Conservation (phyloP, 1,140 invertebrate species). For the Drosophila pachea region DNA sequence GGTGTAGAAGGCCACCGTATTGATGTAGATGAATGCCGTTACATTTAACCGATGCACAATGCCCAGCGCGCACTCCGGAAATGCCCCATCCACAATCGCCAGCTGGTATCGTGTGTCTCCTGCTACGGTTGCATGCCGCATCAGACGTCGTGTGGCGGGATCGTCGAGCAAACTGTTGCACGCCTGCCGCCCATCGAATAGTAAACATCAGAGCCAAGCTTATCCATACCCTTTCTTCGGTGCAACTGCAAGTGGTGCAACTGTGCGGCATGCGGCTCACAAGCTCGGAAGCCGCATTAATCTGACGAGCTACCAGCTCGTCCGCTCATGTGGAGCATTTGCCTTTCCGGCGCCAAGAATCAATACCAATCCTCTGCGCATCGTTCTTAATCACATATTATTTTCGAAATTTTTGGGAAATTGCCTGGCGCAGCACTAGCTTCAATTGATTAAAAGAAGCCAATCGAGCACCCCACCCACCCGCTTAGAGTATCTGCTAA, state of each 20-base stretch:
- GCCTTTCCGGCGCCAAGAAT: too few relatives aligned
- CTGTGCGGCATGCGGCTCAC: too few relatives aligned
- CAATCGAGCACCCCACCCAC: neutral
- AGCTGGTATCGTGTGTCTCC: slow-evolving; percentile 81
- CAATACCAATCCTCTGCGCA: too few relatives aligned
- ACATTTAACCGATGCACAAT: slow-evolving; percentile 84
- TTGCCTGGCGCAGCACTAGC: too few relatives aligned
- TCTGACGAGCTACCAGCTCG: too few relatives aligned
- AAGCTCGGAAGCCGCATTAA: too few relatives aligned
- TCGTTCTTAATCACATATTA: too few relatives aligned
- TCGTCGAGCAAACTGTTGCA: slow-evolving; percentile 68
- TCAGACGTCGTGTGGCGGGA: slow-evolving; percentile 31
- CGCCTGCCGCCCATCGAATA: slow-evolving; percentile 48
- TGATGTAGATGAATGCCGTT: slow-evolving; percentile 85
- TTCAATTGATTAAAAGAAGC: neutral
- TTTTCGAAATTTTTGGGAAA: too few relatives aligned
- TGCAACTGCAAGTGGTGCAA: neutral
- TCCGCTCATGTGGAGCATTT: too few relatives aligned
- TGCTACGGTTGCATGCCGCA: slow-evolving; percentile 6
- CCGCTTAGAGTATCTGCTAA: neutral
- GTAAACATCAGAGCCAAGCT: slow-evolving; percentile 41
- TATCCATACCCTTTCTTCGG: slow-evolving; percentile 12
- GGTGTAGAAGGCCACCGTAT: slow-evolving; percentile 87
- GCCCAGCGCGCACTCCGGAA: slow-evolving; percentile 86
- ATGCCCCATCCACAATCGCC: slow-evolving; percentile 85